These are phyloP conservation scores for Paedocypris sp. DNA, from an alignment of 2,113 vertebrate genomes.

Conservation along the genomic window DNA sequence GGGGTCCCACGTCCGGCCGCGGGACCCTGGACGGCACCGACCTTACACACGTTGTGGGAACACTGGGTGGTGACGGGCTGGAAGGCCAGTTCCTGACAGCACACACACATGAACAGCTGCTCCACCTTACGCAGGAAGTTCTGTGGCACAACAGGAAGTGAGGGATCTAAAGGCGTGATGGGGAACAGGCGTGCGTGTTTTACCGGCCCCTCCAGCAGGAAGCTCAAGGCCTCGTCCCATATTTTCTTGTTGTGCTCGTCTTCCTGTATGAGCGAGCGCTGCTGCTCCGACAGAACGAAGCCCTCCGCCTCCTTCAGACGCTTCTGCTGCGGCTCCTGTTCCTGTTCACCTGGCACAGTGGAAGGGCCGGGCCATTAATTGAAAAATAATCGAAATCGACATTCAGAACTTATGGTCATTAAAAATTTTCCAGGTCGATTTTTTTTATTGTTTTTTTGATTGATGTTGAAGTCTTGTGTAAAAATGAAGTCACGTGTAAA, in stretches of 20 bases:
- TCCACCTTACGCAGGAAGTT: slow-evolving; percentile 95
- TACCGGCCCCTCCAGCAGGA: slow-evolving; percentile 87
- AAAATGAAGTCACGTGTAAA: too few species aligned
- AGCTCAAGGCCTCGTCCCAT: slow-evolving; percentile 88
- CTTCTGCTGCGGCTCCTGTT: slow-evolving; percentile 63
- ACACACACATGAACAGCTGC: slow-evolving; percentile 96
- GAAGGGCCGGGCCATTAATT: too few species aligned
- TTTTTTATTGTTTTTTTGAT: too few species aligned
- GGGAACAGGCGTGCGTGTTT: slow-evolving; percentile 3
- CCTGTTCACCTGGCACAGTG: too few species aligned
- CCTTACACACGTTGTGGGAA: slow-evolving; percentile 96
- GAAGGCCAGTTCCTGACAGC: slow-evolving; percentile 94
- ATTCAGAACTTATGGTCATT: too few species aligned
- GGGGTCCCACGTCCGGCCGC: too few species aligned
- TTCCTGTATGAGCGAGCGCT: slow-evolving; percentile 77
- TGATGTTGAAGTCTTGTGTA: too few species aligned
- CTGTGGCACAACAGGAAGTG: slow-evolving; percentile 47
- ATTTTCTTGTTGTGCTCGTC: slow-evolving; percentile 88
- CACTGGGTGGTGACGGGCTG: slow-evolving; percentile 92
- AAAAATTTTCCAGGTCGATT: too few species aligned
- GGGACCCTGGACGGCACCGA: slow-evolving; percentile 41
- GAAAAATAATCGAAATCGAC: too few species aligned
- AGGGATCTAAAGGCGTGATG: not conserved
- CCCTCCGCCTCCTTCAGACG: slow-evolving; percentile 73
- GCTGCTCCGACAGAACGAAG: slow-evolving; percentile 83